Conservation (phyloP, 1,140 invertebrate species). For the Ceratina japonica region DNA sequence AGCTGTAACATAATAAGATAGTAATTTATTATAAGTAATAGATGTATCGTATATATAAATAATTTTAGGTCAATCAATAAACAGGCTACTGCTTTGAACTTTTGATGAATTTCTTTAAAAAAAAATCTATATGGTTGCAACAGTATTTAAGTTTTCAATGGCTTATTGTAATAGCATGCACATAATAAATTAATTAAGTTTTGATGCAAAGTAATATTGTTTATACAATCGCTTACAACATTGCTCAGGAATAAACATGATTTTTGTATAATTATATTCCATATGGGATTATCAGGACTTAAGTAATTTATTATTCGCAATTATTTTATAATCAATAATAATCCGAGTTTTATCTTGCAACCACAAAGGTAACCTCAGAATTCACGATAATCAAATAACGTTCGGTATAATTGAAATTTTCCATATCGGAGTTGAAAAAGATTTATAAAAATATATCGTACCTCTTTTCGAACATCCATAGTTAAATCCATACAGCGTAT, state of each 20-base stretch:
- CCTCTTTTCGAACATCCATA: constrained; percentile 66
- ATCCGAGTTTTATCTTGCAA: constrained; percentile 31
- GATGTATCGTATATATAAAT: constrained; percentile 9
- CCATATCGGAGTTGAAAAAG: neutral
- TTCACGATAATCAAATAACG: neutral
- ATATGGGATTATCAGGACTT: neutral
- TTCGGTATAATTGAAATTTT: neutral
- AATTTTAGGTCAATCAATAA: constrained; percentile 46
- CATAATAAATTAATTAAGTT: no score
- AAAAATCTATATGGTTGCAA: neutral
- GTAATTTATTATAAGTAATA: neutral
- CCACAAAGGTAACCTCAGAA: constrained; percentile 48
- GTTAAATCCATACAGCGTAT: constrained; percentile 57
- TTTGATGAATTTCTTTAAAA: neutral
- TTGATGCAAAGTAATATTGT: neutral
- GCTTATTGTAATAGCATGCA: neutral
- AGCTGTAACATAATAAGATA: constrained; percentile 64
- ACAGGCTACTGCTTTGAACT: constrained; percentile 1
- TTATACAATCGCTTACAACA: neutral
- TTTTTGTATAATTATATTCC: neutral
- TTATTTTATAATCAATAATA: constrained; percentile 11
- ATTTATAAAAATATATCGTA: constrained; percentile 37
- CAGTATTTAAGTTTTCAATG: neutral
- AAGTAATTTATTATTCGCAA: neutral
- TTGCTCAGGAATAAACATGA: neutral